A percentile compares a stretch with the other conserved stretches of the same genome.
These are phyloP conservation scores for Trachemys scripta DNA, from an alignment of 2,113 vertebrate genomes.

Conservation along the genomic window DNA sequence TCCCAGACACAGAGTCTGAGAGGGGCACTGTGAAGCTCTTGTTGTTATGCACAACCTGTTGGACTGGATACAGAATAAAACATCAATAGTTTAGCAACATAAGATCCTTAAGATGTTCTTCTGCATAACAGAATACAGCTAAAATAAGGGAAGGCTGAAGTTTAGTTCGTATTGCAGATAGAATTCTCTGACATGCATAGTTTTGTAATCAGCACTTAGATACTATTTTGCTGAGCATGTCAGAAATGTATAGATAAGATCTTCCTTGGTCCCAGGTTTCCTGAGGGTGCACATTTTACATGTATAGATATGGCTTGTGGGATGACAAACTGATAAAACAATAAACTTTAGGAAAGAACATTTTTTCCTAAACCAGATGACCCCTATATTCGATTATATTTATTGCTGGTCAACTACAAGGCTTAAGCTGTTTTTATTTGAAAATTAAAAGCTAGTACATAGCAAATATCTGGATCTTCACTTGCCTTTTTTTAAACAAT, in stretches of 20 bases:
- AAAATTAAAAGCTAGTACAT: background rate
- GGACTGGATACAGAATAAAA: no score
- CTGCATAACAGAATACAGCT: background rate
- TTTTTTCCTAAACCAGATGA: no score
- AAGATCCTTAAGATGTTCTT: background rate
- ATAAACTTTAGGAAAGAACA: background rate
- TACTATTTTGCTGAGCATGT: background rate
- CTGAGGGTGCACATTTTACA: background rate
- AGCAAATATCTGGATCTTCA: background rate
- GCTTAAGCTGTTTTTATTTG: background rate
- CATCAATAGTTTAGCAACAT: background rate
- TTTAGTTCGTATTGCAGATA: background rate
- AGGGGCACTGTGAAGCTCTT: no score
- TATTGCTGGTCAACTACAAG: no score
- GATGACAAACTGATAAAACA: background rate
- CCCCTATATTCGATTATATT: no score
- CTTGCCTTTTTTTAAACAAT: background rate
- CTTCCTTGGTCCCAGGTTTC: background rate
- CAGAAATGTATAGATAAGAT: fast-evolving
- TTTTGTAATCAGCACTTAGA: background rate
- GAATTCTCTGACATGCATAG: background rate
- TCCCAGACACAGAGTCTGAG: no score
- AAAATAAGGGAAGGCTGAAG: background rate
- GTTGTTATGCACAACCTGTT: no score
- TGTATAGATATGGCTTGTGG: background rate